Conservation (phyloP, 2,888 invertebrate species). For the Empis livida region DNA sequence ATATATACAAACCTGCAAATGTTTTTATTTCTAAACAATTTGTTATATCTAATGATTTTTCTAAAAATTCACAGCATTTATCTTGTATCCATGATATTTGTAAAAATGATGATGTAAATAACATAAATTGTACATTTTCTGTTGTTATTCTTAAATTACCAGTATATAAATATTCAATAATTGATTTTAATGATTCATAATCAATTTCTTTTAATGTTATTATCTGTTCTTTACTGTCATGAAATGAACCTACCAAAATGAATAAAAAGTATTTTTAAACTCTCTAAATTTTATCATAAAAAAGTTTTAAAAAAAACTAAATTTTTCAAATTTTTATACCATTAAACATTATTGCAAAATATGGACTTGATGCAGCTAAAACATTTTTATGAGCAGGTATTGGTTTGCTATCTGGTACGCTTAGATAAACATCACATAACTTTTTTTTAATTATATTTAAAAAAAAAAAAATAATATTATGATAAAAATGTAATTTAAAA, state of each 20-base stretch:
- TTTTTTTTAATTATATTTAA: background rate
- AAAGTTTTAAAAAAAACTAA: too few relatives aligned
- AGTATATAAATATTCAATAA: conserved; percentile 10
- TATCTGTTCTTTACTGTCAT: conserved; percentile 8
- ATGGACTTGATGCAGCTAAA: conserved; percentile 8
- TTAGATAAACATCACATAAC: conserved; percentile 10
- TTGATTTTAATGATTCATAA: background rate
- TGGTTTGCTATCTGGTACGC: conserved; percentile 1
- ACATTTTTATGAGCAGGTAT: conserved; percentile 10
- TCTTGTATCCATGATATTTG: conserved; percentile 11
- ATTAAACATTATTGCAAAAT: conserved; percentile 10
- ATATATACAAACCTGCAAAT: conserved; percentile 9
- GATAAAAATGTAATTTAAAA: background rate
- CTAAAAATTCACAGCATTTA: conserved; percentile 8
- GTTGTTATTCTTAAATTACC: conserved; percentile 7
- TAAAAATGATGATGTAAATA: conserved; percentile 7
- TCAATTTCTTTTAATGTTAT: conserved; percentile 8
- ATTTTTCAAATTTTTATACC: background rate
- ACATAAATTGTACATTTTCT: conserved; percentile 10
- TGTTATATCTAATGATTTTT: conserved; percentile 3
- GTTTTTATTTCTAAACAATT: conserved; percentile 10
- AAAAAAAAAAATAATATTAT: background rate
- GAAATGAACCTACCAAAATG: conserved; percentile 9
- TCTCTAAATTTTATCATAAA: background rate
- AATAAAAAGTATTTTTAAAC: background rate